These are phyloP conservation scores for Drosophila atroscutellata DNA, from an alignment of 2,888 invertebrate genomes.

Conservation along the genomic window DNA sequence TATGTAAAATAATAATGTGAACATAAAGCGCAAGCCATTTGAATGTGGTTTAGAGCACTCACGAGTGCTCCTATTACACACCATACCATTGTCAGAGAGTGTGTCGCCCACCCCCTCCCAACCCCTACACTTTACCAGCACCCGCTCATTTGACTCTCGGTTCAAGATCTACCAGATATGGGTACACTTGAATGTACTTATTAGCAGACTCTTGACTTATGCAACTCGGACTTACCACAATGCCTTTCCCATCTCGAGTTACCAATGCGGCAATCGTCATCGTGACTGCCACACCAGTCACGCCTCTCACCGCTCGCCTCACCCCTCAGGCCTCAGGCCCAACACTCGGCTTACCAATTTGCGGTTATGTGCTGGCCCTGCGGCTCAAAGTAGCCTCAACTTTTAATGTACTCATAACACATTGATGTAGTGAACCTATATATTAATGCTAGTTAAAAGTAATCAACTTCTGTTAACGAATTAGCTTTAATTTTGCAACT, in stretches of 20 bases:
- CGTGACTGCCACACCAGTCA: slow-evolving; percentile 34
- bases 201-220: slow-evolving; percentile 41
- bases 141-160: not conserved
- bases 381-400: slow-evolving; percentile 17
- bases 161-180: slow-evolving; percentile 29
- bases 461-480: not conserved
- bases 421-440: not conserved
- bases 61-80: slow-evolving; percentile 40
- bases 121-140: no score
- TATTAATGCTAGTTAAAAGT: not conserved
- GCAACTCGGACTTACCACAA: slow-evolving; percentile 49
- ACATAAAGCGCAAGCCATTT: slow-evolving; percentile 39
- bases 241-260: slow-evolving; percentile 42
- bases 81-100: slow-evolving; percentile 20
- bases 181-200: slow-evolving; percentile 22
- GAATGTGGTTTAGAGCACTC: slow-evolving; percentile 44
- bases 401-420: slow-evolving; percentile 11
- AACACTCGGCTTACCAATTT: slow-evolving; percentile 13
- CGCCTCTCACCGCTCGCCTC: not conserved
- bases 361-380: slow-evolving; percentile 29
- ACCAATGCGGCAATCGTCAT: slow-evolving; percentile 48
- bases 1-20: slow-evolving; percentile 34
- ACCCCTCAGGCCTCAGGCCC: not conserved
- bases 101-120: not conserved
- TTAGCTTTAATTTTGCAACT: not conserved